phyloP scores from a whole-genome alignment of 2,888 invertebrate genomes.

The Agrochola circellaris region DNA sequence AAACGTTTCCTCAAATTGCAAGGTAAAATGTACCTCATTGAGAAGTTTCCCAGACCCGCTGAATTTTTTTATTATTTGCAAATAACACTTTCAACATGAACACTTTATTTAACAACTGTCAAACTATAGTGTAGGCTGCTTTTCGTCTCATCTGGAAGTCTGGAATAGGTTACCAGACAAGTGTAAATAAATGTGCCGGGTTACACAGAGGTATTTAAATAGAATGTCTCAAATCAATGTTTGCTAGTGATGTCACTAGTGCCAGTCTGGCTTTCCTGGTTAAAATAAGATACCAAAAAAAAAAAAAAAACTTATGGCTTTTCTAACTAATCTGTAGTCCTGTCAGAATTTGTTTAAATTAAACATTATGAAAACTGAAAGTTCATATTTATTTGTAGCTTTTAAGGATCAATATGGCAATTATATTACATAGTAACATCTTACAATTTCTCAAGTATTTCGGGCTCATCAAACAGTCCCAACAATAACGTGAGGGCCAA shows the following conservation, averaged over 20 bases:
- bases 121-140: neutral
- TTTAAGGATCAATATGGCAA: neutral
- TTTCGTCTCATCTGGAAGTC: neutral
- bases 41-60: conserved; percentile 11
- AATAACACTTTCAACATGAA: neutral
- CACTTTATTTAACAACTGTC: neutral
- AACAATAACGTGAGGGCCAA: conserved; percentile 43
- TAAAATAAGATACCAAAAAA: neutral
- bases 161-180: neutral
- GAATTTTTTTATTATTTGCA: conserved; percentile 2
- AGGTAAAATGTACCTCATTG: conserved; percentile 16
- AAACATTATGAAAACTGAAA: neutral
- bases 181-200: neutral
- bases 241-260: neutral
- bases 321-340: neutral
- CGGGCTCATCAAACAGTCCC: conserved; percentile 27
- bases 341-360: neutral
- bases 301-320: neutral
- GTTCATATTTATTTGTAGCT: neutral
- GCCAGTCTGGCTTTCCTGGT: neutral
- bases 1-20: neutral
- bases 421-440: conserved; percentile 14
- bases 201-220: neutral
- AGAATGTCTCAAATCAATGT: neutral
- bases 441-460: conserved; percentile 18